These are phyloP conservation scores for Actinemys pallida DNA, from an alignment of 2,113 vertebrate species.

Conservation along the genomic window DNA sequence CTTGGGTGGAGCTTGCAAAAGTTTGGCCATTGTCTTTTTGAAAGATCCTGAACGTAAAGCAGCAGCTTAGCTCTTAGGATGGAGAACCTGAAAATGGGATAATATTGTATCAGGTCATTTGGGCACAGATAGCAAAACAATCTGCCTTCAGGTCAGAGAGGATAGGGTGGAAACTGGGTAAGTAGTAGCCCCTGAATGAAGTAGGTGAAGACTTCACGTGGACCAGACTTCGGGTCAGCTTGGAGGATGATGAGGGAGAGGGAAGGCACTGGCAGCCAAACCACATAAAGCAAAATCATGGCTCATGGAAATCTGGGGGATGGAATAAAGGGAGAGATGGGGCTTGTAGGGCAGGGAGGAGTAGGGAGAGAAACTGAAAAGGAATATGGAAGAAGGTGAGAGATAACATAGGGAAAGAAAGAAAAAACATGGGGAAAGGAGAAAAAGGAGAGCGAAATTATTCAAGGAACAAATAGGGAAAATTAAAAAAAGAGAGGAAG, in stretches of 20 bases:
- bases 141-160: background rate
- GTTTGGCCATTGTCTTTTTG: slow-evolving; percentile 80
- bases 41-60: slow-evolving; percentile 37
- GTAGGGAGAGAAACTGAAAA: background rate
- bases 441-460: background rate
- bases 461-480: background rate
- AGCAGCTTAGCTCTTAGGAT: slow-evolving; percentile 1
- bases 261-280: background rate
- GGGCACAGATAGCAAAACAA: background rate
- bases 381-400: background rate
- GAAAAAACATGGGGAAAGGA: background rate
- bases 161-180: background rate
- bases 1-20: slow-evolving; percentile 74
- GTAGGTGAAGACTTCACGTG: background rate
- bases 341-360: background rate
- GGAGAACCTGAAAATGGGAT: slow-evolving; percentile 23
- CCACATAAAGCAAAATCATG: background rate
- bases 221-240: background rate
- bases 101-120: background rate
- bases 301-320: background rate
- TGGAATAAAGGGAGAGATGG: background rate
- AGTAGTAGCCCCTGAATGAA: background rate
- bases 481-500: background rate
- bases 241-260: background rate
- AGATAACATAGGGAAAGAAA: background rate